These are phyloP conservation scores for Coronaproctus castanopsis DNA, from an alignment of 2,888 invertebrate genomes.

Conservation along the genomic window DNA sequence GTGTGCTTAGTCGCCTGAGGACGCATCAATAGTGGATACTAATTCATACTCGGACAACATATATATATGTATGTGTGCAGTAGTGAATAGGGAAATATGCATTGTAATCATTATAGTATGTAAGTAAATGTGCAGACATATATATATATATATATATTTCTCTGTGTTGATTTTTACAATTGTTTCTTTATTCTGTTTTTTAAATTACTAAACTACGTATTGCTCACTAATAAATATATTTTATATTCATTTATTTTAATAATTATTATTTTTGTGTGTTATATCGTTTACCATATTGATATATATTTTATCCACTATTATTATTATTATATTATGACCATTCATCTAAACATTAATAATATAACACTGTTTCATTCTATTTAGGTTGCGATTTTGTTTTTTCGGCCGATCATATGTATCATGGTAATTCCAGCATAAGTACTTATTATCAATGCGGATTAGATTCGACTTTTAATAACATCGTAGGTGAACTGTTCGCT, in stretches of 20 bases:
- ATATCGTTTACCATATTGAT: neutral
- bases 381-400: slow-evolving; percentile 32
- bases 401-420: slow-evolving; percentile 33
- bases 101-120: too few relatives aligned
- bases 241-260: neutral
- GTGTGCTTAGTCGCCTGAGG: too few relatives aligned
- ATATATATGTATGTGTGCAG: too few relatives aligned
- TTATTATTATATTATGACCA: too few relatives aligned
- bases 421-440: slow-evolving; percentile 69
- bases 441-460: slow-evolving; percentile 72
- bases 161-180: too few relatives aligned
- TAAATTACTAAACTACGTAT: neutral
- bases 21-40: too few relatives aligned
- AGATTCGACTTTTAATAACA: slow-evolving; percentile 50
- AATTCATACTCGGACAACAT: too few relatives aligned
- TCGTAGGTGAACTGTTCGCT: slow-evolving; percentile 61
- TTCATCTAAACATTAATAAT: too few relatives aligned
- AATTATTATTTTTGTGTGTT: neutral
- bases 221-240: neutral
- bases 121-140: too few relatives aligned
- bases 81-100: too few relatives aligned
- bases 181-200: neutral
- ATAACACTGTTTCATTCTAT: too few relatives aligned
- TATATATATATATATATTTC: too few relatives aligned
- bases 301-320: neutral